Evolutionary conservation across 2,888 invertebrate species (phyloP).

Genomic region (Cetonia aurata): DNA sequence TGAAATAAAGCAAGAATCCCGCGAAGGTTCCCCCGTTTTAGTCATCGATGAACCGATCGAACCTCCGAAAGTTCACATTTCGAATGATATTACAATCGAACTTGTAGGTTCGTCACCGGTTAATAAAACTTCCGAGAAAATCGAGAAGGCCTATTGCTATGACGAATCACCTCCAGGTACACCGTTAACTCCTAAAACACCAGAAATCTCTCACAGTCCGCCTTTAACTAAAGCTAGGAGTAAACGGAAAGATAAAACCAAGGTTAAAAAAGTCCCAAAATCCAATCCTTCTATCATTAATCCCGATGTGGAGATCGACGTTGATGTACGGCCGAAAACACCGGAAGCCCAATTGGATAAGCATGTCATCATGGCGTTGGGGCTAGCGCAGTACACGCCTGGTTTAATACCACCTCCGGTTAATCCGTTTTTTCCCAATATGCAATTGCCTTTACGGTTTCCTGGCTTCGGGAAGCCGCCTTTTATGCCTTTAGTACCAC

Average conservation of each 20-base stretch:
- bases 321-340: conserved; percentile 63
- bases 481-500: conserved; percentile 69
- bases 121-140: conserved; percentile 62
- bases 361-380: conserved; percentile 69
- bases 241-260: conserved; percentile 68
- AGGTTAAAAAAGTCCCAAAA: conserved; percentile 58
- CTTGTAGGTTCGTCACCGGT: conserved; percentile 57
- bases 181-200: conserved; percentile 71
- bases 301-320: conserved; percentile 44
- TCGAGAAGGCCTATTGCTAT: conserved; percentile 65
- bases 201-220: conserved; percentile 71
- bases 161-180: conserved; percentile 71
- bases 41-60: conserved; percentile 65
- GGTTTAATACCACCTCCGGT: conserved; percentile 74
- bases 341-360: conserved; percentile 60
- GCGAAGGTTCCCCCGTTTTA: conserved; percentile 65
- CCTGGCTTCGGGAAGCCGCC: conserved; percentile 72
- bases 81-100: conserved; percentile 73
- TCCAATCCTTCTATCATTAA: conserved; percentile 5
- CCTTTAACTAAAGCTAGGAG: conserved; percentile 72
- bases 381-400: conserved; percentile 66
- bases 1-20: conserved; percentile 59
- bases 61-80: conserved; percentile 58
- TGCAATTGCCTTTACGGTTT: conserved; percentile 65
- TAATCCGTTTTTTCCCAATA: conserved; percentile 69